phyloP scores from a whole-genome alignment of 2,113 vertebrate genomes.

The Oryzias curvinotus region DNA sequence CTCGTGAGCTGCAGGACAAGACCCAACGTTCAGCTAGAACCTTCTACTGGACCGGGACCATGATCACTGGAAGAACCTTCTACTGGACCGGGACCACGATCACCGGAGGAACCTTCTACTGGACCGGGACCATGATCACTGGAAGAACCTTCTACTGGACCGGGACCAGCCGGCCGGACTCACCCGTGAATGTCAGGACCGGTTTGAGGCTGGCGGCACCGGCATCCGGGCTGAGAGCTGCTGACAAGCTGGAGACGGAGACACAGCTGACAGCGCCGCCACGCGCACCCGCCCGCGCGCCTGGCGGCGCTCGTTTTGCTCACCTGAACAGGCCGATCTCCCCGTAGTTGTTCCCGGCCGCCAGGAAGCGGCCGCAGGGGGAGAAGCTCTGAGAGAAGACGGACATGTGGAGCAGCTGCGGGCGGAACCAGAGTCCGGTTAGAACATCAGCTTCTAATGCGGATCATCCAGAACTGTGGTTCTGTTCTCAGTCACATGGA shows the following conservation, averaged over 20 bases:
- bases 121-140: background rate
- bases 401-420: constrained; percentile 87
- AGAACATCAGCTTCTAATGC: too few relatives aligned
- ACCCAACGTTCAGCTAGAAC: background rate
- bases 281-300: too few relatives aligned
- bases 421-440: background rate
- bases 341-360: constrained; percentile 87
- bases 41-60: background rate
- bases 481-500: too few relatives aligned
- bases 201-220: constrained; percentile 82
- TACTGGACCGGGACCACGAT: background rate
- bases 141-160: background rate
- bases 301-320: background rate
- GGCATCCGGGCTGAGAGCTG: constrained; percentile 86
- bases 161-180: constrained; percentile 11
- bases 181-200: constrained; percentile 82
- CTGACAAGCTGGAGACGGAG: constrained; percentile 76
- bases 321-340: constrained; percentile 90
- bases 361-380: constrained; percentile 86
- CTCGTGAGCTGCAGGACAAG: constrained; percentile 76
- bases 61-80: background rate
- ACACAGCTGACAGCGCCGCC: background rate
- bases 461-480: background rate
- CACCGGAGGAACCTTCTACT: background rate
- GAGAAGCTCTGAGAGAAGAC: constrained; percentile 89